A percentile compares a stretch with the other conserved stretches of the same genome.
These are phyloP conservation scores for Pipistrellus nathusii DNA, from an alignment of 2,797 vertebrate genomes.

Conservation along the genomic window DNA sequence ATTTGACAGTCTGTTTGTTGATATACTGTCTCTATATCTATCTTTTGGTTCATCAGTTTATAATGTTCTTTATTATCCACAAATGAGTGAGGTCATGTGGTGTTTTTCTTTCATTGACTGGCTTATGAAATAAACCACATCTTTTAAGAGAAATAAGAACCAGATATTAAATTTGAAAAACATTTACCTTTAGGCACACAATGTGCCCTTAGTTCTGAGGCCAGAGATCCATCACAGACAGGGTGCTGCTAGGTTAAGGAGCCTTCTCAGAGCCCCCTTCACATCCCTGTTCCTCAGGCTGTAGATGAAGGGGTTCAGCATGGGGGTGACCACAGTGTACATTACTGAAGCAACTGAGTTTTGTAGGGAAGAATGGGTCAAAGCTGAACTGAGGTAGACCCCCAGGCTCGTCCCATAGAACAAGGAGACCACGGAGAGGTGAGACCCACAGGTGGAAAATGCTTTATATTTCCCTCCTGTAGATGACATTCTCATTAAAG, in stretches of 20 bases:
- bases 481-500: neutral
- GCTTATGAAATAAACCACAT: neutral
- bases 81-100: too few species aligned
- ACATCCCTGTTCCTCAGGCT: neutral
- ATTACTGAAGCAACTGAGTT: neutral
- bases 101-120: too few species aligned
- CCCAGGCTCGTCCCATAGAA: slow-evolving; percentile 42
- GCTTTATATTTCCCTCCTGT: neutral
- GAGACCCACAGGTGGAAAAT: slow-evolving; percentile 44
- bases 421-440: slow-evolving; percentile 44
- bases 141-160: neutral
- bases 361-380: neutral
- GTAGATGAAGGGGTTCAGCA: neutral
- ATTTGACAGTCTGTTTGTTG: too few species aligned
- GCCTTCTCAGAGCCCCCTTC: neutral
- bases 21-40: too few species aligned
- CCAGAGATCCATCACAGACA: neutral
- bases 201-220: neutral
- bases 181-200: neutral
- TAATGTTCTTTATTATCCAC: too few species aligned
- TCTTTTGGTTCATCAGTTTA: too few species aligned
- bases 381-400: slow-evolving; percentile 17
- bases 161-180: neutral
- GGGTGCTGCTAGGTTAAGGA: neutral
- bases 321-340: neutral